Conservation (phyloP, 1,140 invertebrate genomes). For the Platorchestia sp. region DNA sequence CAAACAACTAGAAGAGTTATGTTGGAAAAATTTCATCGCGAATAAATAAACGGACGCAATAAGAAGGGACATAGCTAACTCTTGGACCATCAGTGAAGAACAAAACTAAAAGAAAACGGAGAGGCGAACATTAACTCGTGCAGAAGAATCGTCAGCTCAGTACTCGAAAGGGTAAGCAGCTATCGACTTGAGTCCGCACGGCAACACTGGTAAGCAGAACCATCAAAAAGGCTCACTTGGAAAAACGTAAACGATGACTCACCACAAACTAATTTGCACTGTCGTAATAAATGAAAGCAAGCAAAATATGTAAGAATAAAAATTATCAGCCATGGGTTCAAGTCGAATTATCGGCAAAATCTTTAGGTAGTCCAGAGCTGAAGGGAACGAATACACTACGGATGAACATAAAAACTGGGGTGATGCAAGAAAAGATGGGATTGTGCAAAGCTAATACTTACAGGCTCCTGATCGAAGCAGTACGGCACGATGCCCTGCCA, state of each 20-base stretch:
- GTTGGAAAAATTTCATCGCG: too few relatives aligned
- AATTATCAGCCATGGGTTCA: background rate
- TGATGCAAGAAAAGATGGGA: background rate
- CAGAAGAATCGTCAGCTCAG: background rate
- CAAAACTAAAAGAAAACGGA: background rate
- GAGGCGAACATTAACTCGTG: background rate
- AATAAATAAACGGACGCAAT: too few relatives aligned
- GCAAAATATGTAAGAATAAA: background rate
- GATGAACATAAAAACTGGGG: background rate
- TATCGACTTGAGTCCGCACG: background rate
- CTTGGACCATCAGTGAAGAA: too few relatives aligned
- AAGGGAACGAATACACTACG: background rate
- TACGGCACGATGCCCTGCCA: conserved; percentile 38
- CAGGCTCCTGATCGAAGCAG: conserved; percentile 27
- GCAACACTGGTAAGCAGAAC: background rate
- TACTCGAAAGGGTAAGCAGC: too few relatives aligned
- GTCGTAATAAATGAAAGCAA: background rate
- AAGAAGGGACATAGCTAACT: too few relatives aligned
- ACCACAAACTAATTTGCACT: background rate
- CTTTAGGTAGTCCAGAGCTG: background rate
- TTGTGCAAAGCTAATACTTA: conserved; percentile 11
- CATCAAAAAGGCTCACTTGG: background rate
- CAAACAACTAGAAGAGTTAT: too few relatives aligned
- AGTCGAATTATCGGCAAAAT: background rate
- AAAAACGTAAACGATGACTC: background rate